Percentiles rank a stretch among this genome's conserved stretches.
phyloP scores from a whole-genome alignment of 1,140 invertebrate species.

The Zaprionus davidi region DNA sequence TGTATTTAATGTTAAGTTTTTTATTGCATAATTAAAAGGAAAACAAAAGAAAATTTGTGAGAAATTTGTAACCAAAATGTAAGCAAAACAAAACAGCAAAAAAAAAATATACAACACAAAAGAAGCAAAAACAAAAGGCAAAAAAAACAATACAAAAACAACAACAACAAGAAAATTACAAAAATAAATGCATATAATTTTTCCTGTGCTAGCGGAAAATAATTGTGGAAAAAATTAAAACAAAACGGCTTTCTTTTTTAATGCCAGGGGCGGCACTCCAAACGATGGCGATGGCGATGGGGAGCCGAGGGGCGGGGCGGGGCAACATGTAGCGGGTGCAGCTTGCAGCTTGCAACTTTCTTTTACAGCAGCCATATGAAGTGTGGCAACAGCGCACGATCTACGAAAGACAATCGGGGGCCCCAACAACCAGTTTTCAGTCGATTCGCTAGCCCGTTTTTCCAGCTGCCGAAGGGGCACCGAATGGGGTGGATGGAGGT shows the following conservation, averaged over 20 bases:
- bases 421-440: constrained; percentile 20
- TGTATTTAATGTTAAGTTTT: constrained; percentile 83
- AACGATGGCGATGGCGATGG: not conserved
- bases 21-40: constrained; percentile 68
- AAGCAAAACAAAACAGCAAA: constrained; percentile 60
- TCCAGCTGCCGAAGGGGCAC: not conserved
- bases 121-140: constrained; percentile 57
- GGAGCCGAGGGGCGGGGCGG: not conserved
- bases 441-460: constrained; percentile 33
- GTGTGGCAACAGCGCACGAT: constrained; percentile 45
- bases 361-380: constrained; percentile 64
- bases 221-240: constrained; percentile 81
- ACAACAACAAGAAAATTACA: constrained; percentile 66
- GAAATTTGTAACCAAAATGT: constrained; percentile 82
- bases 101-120: constrained; percentile 31
- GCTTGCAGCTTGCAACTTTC: constrained; percentile 63
- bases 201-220: constrained; percentile 81
- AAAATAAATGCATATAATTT: constrained; percentile 80
- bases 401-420: constrained; percentile 13
- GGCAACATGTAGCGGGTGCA: constrained; percentile 55
- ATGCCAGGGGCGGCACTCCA: constrained; percentile 13
- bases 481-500: not conserved
- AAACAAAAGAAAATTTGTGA: constrained; percentile 74
- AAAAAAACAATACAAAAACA: constrained; percentile 53
- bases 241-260: constrained; percentile 78